Evolutionary conservation across 2,113 vertebrate genomes (phyloP).

Genomic region (Colius striatus): DNA sequence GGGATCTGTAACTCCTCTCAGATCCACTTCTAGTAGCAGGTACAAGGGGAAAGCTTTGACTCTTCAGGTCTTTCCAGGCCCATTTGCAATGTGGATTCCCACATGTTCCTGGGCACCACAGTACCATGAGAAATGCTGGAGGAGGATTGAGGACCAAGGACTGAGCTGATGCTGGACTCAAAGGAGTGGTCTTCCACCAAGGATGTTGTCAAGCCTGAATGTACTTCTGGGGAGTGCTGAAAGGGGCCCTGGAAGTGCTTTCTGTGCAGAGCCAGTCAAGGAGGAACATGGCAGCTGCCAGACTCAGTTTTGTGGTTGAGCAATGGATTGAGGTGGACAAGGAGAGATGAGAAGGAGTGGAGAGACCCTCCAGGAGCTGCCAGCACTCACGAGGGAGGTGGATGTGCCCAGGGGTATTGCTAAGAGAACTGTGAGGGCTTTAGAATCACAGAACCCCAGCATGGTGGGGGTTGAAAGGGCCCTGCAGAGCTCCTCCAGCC

Average conservation of each 20-base stretch:
- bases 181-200: background rate
- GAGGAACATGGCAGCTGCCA: no score
- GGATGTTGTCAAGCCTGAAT: no score
- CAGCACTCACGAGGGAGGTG: no score
- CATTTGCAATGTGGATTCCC: background rate
- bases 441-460: no score
- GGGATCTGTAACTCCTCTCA: background rate
- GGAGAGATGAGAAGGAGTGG: no score
- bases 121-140: rapidly evolving
- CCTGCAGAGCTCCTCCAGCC: no score
- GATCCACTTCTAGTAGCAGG: background rate
- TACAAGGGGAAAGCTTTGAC: background rate
- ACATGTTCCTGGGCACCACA: rapidly evolving
- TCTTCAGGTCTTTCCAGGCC: background rate
- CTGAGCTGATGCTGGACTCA: background rate
- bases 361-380: no score
- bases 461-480: no score
- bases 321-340: no score
- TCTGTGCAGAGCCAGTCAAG: background rate
- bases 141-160: background rate
- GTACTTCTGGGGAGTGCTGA: background rate
- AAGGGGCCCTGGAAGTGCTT: background rate
- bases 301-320: no score
- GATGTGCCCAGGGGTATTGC: no score
- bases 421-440: no score